A percentile compares a stretch with the other conserved stretches of the same genome.
phyloP scores from a whole-genome alignment of 2,888 invertebrate species.

The Oscheius sp. region DNA sequence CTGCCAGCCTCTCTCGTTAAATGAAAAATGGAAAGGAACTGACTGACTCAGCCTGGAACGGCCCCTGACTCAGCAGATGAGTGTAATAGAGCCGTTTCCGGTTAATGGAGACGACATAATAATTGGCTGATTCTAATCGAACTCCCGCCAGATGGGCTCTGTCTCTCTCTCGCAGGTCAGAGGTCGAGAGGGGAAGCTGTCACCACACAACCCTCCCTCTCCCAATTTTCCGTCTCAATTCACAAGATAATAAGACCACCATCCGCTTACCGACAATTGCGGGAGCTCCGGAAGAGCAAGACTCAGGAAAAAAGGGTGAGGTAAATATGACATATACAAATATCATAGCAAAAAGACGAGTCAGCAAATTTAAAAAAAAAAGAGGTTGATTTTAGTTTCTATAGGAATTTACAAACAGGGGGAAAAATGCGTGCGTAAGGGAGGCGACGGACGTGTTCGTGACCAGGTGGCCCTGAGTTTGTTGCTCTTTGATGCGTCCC shows the following conservation, averaged over 20 bases:
- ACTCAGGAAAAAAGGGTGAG: no score
- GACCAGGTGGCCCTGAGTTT: no score
- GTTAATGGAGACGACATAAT: background rate
- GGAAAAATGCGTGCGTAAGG: no score
- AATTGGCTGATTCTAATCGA: conserved; percentile 21
- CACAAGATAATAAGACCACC: background rate
- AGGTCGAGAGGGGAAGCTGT: no score
- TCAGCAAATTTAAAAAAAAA: no score
- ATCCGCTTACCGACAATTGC: background rate
- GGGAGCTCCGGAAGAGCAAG: background rate
- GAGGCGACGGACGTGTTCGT: no score
- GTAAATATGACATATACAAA: no score
- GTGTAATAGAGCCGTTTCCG: background rate
- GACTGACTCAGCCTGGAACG: background rate
- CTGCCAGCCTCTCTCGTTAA: background rate
- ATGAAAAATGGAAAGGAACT: background rate
- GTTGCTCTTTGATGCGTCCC: background rate
- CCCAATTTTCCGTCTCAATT: conserved; percentile 15
- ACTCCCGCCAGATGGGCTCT: conserved; percentile 11
- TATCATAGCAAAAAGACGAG: no score
- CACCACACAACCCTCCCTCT: no score
- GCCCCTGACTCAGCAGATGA: background rate
- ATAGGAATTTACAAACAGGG: no score
- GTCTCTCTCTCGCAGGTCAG: conserved; percentile 1
- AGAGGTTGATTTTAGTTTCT: no score